Evolutionary conservation across 2,797 vertebrate genomes (phyloP), one percentile per base, ranked within the genome.

Genomic region (Notoglanidium macrostoma): DNA sequence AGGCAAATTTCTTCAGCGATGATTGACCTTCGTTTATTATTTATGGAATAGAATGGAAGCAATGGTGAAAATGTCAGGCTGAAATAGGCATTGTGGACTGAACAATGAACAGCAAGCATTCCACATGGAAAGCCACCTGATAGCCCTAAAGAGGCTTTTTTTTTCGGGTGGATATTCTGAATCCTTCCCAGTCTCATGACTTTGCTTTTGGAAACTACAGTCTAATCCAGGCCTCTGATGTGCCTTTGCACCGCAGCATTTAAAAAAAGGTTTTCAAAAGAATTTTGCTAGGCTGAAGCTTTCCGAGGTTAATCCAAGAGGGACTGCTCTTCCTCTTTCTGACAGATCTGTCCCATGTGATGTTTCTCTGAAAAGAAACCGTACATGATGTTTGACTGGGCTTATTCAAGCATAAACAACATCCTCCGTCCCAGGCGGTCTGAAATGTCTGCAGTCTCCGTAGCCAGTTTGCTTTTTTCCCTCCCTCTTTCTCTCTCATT

Each of bases 71-170:
- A 88, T 83, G 85, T 88, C 87, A 90, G 67, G 83, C 87, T 82
- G 26, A 49, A 82, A 82, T 49, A 82, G 40, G 80, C 44, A 35
- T 82, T 85, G 70, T 87, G 85, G 77, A 81, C 67, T 85, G 68
- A 84, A 81, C 85, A 87, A 85, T 88, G 83, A 90, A 88, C 85
- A 85, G 87, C 65, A 49, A 85, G 87, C 63, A 73, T 87, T 88
- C 77, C 83, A 65, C 59, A 32, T 65, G 82, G 80, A 88, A 86
- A 87, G 74, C 68, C 6, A n/a, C 82, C 84, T 77, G 87, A 88
- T 74, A 72, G 68, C 32, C n/a, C 70, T 87, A 84, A 55, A 85
- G 49, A 67, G 77, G 46, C 40, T 78, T 86, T 79, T 89, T 85
- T 15, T 46, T 29, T 46, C 84, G 46, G 74, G 15, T 32, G 29